These are phyloP conservation scores for Pterocles gutturalis DNA, from an alignment of 2,113 vertebrate genomes.

Conservation along the genomic window DNA sequence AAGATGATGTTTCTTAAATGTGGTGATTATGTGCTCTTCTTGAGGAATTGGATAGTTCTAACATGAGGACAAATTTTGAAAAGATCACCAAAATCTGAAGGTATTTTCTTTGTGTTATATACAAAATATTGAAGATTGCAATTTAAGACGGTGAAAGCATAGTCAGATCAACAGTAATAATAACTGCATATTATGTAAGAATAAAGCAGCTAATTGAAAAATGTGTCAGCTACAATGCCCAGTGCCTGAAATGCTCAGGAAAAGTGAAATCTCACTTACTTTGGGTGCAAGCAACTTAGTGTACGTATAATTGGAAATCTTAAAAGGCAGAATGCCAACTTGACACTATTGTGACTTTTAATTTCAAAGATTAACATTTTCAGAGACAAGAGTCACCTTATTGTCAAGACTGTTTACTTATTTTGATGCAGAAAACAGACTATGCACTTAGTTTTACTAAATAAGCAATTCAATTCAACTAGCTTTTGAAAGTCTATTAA, in stretches of 20 bases:
- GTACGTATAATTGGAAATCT: not conserved
- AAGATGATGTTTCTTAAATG: not conserved
- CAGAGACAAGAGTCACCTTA: not conserved
- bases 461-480: not conserved
- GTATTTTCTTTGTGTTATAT: not conserved
- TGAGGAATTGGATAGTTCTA: not conserved
- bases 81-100: not conserved
- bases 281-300: not conserved
- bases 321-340: not conserved
- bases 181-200: not conserved
- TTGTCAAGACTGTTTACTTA: not conserved
- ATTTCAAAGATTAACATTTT: not conserved
- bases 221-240: not conserved
- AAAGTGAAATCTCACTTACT: not conserved
- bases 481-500: not conserved
- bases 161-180: not conserved
- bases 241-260: not conserved
- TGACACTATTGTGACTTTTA: not conserved
- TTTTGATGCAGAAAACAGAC: not conserved
- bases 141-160: not conserved
- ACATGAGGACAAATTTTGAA: not conserved
- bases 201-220: not conserved
- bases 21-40: not conserved
- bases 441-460: not conserved
- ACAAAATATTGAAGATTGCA: not conserved